Evolutionary conservation across 2,888 invertebrate genomes (phyloP).

Genomic region (Melieria picta): DNA sequence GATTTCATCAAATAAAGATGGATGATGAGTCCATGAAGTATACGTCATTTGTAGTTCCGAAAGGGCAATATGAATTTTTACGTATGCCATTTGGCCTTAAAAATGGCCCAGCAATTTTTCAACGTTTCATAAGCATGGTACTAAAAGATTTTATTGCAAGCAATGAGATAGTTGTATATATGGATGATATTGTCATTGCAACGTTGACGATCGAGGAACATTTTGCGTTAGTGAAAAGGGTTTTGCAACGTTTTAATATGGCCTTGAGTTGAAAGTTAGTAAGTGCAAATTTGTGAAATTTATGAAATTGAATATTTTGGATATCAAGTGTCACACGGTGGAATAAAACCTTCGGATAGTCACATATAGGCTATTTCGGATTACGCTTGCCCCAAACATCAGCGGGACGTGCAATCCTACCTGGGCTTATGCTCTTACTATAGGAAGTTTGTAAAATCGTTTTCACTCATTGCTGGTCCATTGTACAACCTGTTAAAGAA

Average conservation of each 20-base stretch:
- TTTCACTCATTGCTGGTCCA: constrained; percentile 17
- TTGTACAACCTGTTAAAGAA: constrained; percentile 20
- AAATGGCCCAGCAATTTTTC: constrained; percentile 40
- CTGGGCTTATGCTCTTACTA: constrained; percentile 25
- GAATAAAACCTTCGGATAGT: constrained; percentile 5
- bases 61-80: constrained; percentile 43
- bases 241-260: constrained; percentile 17
- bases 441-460: constrained; percentile 15
- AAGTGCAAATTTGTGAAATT: constrained; percentile 19
- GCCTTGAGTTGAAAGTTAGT: constrained; percentile 19
- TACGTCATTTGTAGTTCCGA: constrained; percentile 45
- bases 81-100: constrained; percentile 28
- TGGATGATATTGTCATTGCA: constrained; percentile 23
- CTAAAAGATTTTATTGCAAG: constrained; percentile 13
- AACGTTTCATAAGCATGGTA: constrained; percentile 33
- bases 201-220: constrained; percentile 16
- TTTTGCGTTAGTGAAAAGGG: constrained; percentile 3
- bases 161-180: constrained; percentile 25
- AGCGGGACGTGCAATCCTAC: constrained; percentile 14
- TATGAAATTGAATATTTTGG: constrained; percentile 22
- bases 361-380: constrained; percentile 23
- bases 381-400: constrained; percentile 16
- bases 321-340: constrained; percentile 15
- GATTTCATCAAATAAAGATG: constrained; percentile 44
- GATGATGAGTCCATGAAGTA: constrained; percentile 41